Base-by-base conservation (phyloP, 2,797 vertebrate genomes). In the Anguilla anguilla region DNA sequence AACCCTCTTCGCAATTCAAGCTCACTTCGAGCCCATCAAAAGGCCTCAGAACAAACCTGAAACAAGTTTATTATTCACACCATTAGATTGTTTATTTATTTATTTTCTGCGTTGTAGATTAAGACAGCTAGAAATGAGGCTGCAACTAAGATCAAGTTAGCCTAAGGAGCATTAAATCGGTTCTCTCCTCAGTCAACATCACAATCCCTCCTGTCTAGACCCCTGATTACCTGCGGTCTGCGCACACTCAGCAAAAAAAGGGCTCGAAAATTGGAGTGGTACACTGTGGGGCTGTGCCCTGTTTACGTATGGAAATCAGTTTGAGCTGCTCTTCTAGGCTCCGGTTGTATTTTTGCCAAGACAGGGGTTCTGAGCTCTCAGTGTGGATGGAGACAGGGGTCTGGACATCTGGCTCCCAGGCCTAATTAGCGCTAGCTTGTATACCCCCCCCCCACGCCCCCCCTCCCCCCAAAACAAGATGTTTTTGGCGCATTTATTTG, bases 171-270 rank as follows among this genome's bases (percentile, higher is more conserved):
- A 51, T 49, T 25, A 82, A 51, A 82, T 82, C 79, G n/a, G 22
- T 25, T 31, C 43, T 31, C 43, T 25, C 79, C 9, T 82, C 79
- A n/a, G 43, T 82, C 79, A 82, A 46, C 79, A 82, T 49, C 46
- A 51, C 43, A 82, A 51, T 49, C 46, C 79, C 19, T 49, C 79
- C 79, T 82, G 79, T 82, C 79, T 82, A 82, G 79, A 82, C 43
- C 79, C n/a, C 79, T 49, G 79, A 49, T n/a, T 82, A 81, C 77
- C 77, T 81, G 77, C 17, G 79, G 79, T 51, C 25, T 49, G 43
- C 46, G 10, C 19, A 82, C 43, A n/a, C 79, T 82, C 6, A 67
- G 64, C n/a, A n/a, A n/a, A 51, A 39, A 43, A 25, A 25, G 77
- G 43, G 43, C 43, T 51, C 5, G 19, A 0, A 46, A 4, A 51